These are phyloP conservation scores for Synanthedon andrenaeformis DNA, from an alignment of 2,888 invertebrate species.

Conservation along the genomic window DNA sequence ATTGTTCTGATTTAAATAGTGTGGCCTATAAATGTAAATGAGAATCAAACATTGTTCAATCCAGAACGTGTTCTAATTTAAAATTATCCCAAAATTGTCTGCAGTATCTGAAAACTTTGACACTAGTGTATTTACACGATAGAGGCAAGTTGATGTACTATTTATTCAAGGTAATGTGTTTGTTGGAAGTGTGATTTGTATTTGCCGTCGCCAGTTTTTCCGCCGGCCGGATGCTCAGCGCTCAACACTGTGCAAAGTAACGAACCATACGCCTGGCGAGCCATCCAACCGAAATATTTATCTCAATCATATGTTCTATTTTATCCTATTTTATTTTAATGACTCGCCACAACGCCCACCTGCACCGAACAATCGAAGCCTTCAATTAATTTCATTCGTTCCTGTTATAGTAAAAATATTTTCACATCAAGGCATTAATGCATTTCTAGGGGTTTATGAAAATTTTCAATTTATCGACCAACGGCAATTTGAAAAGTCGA, in stretches of 20 bases:
- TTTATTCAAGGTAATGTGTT: slow-evolving; percentile 3
- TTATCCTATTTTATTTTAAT: slow-evolving; percentile 20
- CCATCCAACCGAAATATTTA: slow-evolving; percentile 49
- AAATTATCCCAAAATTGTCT: too few relatives aligned
- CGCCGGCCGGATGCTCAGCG: slow-evolving; percentile 36
- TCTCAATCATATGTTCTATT: slow-evolving; percentile 37
- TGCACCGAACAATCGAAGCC: neutral
- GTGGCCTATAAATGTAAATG: too few relatives aligned
- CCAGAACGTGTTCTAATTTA: too few relatives aligned
- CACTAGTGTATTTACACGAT: too few relatives aligned
- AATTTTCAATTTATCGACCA: too few relatives aligned
- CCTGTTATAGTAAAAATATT: neutral
- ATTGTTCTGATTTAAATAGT: too few relatives aligned
- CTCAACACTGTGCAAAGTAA: slow-evolving; percentile 47
- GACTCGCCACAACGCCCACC: neutral
- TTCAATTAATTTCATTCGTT: neutral
- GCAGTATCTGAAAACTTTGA: too few relatives aligned
- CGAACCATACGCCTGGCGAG: slow-evolving; percentile 47
- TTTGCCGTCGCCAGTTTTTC: slow-evolving; percentile 54
- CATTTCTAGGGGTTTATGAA: too few relatives aligned
- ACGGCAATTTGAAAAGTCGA: too few relatives aligned
- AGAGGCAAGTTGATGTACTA: too few relatives aligned
- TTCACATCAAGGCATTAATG: too few relatives aligned
- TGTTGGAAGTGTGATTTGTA: slow-evolving; percentile 43
- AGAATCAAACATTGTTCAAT: too few relatives aligned